Percentiles rank a stretch among this genome's conserved stretches.
phyloP scores from a whole-genome alignment of 2,797 vertebrate species.

The Echeneis naucrates region DNA sequence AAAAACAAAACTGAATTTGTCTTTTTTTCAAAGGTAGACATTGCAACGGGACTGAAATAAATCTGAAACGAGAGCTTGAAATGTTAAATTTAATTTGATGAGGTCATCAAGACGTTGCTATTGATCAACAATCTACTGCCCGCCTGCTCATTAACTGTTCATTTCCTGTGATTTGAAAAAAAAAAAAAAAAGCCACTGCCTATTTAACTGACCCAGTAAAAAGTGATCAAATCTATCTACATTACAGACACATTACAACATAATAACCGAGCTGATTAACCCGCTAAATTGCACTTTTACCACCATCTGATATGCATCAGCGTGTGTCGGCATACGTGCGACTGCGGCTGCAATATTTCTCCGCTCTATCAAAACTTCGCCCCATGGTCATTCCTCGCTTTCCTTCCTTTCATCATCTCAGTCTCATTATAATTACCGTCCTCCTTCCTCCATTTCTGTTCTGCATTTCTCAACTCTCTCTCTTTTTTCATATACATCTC shows the following conservation, averaged over 20 bases:
- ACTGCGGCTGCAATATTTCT: conserved; percentile 33
- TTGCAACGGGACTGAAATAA: too few relatives aligned
- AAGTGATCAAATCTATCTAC: conserved; percentile 44
- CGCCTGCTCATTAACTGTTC: conserved; percentile 12
- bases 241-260: conserved; percentile 53
- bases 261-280: conserved; percentile 52
- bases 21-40: too few relatives aligned
- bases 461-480: conserved; percentile 32
- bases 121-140: conserved; percentile 19
- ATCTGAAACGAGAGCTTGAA: neutral
- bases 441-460: conserved; percentile 31
- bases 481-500: conserved; percentile 16
- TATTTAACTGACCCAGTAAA: conserved; percentile 34
- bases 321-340: conserved; percentile 37
- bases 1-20: too few relatives aligned
- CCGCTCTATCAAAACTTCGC: conserved; percentile 39
- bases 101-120: conserved; percentile 17
- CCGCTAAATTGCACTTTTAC: conserved; percentile 46
- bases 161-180: conserved; percentile 17
- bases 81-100: conserved; percentile 9
- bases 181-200: conserved; percentile 8
- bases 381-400: conserved; percentile 57
- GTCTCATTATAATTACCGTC: conserved; percentile 57
- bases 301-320: conserved; percentile 44
- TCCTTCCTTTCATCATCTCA: conserved; percentile 51